Percentiles rank a stretch among this genome's conserved stretches.
Evolutionary conservation across 2,113 vertebrate species (phyloP).

Genomic region (Furnarius figulus): DNA sequence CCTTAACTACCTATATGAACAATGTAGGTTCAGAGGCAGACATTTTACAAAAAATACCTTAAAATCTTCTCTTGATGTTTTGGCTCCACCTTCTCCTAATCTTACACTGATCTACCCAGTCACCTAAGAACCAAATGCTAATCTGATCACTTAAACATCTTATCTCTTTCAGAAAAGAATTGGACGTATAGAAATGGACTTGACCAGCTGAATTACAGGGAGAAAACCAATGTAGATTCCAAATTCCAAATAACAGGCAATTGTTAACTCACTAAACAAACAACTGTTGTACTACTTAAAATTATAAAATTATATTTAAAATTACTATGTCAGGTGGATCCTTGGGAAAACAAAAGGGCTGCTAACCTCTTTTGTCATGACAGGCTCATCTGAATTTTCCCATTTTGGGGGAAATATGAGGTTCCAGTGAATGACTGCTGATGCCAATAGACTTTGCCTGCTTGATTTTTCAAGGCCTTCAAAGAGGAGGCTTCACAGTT

Average conservation of each 20-base stretch:
- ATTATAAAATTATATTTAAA: background rate
- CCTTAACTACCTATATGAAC: background rate
- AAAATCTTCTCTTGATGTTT: background rate
- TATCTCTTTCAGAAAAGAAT: background rate
- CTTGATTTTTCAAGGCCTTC: background rate
- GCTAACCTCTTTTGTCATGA: background rate
- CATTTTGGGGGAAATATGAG: background rate
- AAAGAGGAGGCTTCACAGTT: background rate
- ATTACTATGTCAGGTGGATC: background rate
- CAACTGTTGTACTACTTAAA: background rate
- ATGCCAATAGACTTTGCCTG: background rate
- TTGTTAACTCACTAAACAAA: background rate
- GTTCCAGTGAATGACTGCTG: background rate
- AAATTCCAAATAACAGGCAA: background rate
- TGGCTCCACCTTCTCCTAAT: background rate
- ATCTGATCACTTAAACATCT: background rate
- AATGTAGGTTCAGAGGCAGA: background rate
- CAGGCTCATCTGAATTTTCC: background rate
- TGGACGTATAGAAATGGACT: background rate
- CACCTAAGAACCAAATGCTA: background rate
- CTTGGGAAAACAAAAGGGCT: background rate
- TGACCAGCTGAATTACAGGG: background rate
- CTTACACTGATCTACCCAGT: background rate
- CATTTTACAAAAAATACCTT: background rate
- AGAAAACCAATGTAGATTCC: background rate